Conservation (phyloP, 2,113 vertebrate genomes). For the Hipposideros armiger region DNA sequence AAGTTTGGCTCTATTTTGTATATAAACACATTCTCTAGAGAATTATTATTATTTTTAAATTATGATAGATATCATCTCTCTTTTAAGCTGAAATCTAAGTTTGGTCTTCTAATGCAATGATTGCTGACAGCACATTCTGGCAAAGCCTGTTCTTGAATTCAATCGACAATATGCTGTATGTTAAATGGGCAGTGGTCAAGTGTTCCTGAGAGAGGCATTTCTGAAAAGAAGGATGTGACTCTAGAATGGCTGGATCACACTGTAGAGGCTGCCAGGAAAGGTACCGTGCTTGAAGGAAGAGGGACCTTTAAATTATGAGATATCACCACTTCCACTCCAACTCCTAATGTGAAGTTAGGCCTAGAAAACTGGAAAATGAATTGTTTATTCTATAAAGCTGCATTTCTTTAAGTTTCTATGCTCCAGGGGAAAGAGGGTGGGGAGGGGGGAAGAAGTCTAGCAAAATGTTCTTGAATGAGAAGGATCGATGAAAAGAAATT, state of each 20-base stretch:
- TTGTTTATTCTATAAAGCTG: not conserved
- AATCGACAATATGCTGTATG: not conserved
- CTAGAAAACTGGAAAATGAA: not conserved
- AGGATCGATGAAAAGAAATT: not conserved
- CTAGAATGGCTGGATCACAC: not conserved
- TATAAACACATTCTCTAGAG: not conserved
- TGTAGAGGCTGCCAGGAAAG: accelerated
- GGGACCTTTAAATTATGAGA: not conserved
- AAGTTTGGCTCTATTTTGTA: not conserved
- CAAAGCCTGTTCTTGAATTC: not conserved
- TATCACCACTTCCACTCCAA: not conserved
- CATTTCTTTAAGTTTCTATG: not conserved
- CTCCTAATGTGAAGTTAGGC: not conserved
- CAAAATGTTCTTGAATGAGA: not conserved
- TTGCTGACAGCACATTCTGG: not conserved
- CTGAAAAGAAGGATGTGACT: not conserved
- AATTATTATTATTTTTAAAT: not conserved
- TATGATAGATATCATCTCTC: not conserved
- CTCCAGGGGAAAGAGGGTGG: too few relatives aligned
- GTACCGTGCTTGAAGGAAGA: not conserved
- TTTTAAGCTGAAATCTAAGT: not conserved
- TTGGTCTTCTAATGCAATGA: not conserved
- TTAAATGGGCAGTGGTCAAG: not conserved
- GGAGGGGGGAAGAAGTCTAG: not conserved
- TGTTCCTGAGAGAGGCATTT: not conserved